Conservation (phyloP, 2,797 vertebrate species). For the Coluber constrictor region DNA sequence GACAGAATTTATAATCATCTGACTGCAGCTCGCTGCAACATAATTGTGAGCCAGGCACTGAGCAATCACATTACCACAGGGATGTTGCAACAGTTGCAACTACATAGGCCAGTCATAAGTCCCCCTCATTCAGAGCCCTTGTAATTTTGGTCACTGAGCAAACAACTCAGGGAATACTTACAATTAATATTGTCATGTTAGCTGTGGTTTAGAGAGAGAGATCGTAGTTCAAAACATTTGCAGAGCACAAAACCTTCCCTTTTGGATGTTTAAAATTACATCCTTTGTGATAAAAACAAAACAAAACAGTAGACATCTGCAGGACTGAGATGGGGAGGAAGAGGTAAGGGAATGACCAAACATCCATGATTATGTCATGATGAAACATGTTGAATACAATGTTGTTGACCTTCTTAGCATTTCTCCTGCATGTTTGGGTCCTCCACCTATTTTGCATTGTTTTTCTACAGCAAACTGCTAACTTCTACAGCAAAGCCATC, state of each 20-base stretch:
- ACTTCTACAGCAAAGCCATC: neutral
- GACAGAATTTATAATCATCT: neutral
- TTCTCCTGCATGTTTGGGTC: neutral
- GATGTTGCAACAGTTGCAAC: neutral
- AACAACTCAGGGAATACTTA: neutral
- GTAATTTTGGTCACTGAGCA: neutral
- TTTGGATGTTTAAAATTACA: neutral
- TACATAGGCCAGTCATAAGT: neutral
- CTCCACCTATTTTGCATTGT: neutral
- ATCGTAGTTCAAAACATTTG: neutral
- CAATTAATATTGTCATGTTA: neutral
- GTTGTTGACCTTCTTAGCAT: neutral
- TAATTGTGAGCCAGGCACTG: neutral
- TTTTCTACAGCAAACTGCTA: neutral
- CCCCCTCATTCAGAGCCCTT: neutral
- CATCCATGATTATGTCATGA: neutral
- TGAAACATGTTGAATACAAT: neutral
- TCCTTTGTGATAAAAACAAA: neutral
- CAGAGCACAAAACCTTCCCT: neutral
- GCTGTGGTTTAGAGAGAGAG: neutral
- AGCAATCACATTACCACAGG: neutral
- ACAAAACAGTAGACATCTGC: slow-evolving; percentile 1
- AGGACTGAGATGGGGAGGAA: neutral
- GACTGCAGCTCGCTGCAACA: neutral
- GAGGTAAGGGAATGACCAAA: neutral